Evolutionary conservation across 2,113 vertebrate species (phyloP), one percentile per base, ranked within the genome.

Genomic region (Phylloscopus trochiloides): DNA sequence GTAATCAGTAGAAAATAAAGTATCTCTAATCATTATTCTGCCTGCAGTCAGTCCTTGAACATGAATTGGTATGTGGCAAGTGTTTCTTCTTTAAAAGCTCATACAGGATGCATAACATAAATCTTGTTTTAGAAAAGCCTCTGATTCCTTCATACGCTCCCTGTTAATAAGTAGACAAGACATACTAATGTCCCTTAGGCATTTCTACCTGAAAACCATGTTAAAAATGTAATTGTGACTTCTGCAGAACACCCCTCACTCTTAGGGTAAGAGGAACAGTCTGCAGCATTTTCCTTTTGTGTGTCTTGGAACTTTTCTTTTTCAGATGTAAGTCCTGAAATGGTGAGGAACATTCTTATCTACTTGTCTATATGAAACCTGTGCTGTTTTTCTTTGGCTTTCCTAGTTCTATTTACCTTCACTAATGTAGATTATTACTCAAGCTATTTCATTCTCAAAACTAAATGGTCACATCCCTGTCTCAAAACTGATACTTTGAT

Each of bases 1-100:
- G 96, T 99, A 42, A 85, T 96, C 82, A 98, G 71, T 97, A 92
- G 52, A 88, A 88, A 95, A 92, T 96, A 97, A 96, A 92, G 18
- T 84, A 18, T 38, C 22, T 86, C 26, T 43, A 62, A 58, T 47
- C 5, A 21, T 70, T 73, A 47, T 32, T 63, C 14, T 88, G 70
- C 38, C 59, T 2, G 6, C 51, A 74, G 71, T 79, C 42, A 73
- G 24, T 86, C 40, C 57, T 76, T 90, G 45, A 77, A 75, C 14
- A 17, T 20, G 32, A 71, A 55, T 1, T 34, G 31, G 47, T 43
- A 73, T 1, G 1, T 50, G 88, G 47, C n/a, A 71, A 45, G 28
- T 47, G 5, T n/a, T 82, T 20, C 10, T 81, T 65, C 48, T 79
- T 68, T 28, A 63, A 81, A 67, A 65, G 36, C 34, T 80, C 25